Base-by-base conservation (phyloP, 2,797 vertebrate genomes). In the Triplophysa bombifrons region DNA sequence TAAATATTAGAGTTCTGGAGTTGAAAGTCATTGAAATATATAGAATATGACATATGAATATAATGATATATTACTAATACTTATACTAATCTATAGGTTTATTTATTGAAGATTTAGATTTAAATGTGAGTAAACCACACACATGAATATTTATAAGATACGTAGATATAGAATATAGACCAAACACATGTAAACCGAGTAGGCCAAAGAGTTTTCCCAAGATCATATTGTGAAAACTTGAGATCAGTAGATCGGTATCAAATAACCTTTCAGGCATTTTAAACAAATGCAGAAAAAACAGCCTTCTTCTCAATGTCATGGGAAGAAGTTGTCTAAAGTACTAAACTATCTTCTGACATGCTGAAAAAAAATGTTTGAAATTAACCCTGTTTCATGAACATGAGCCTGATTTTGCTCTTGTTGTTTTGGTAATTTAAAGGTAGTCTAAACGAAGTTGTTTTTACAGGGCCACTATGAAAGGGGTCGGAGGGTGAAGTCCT, bases 401-500 rank as follows among this genome's bases (percentile, higher is more conserved):
- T 19, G 17, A 71, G 66, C 48, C 25, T 55, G 73, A 76, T 76
- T 81, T 55, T 76, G 60, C 58, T 56, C 14, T 38, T 68, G 79
- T 63, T 81, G 80, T 76, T 81, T 81, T 81, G 73, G 56, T 81
- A 58, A 81, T 64, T 56, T 46, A 71, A 60, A 48, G 66, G 38
- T 73, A 73, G 78, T 73, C 78, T 71, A 81, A 81, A 81, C 67
- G 1, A 64, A 76, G 27, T 19, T 55, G 48, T 51, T 71, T 71
- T 81, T 46, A 71, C 22, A 64, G 22, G 34, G 53, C 14, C 48
- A 65, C 38, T n/a, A 72, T 48, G 73, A 58, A 72, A 72, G 63
- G 88, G 85, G 91, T 90, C 85, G 76, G 88, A 87, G 64, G n/a
- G 84, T 89, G 85, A 86, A 79, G 85, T 84, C 46, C 60, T 64